Base-by-base conservation (phyloP, 2,113 vertebrate species). In the Rhynchomys soricoides region DNA sequence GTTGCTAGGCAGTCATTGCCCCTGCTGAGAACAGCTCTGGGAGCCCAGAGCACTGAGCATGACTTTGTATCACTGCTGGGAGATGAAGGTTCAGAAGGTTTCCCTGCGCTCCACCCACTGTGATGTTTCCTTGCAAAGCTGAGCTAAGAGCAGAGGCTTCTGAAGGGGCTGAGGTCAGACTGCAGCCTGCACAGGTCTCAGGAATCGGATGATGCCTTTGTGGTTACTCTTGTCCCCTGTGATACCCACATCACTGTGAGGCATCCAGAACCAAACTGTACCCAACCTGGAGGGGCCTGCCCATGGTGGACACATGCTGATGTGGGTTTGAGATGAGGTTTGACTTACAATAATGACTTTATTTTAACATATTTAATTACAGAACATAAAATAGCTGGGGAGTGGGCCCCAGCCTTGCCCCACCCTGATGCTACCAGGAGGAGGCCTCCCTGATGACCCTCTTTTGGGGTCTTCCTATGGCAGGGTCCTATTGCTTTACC, bases 291-390 rank as follows among this genome's bases (percentile, higher is more conserved):
- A 21, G 29, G 31, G 37, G 37, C n/a, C 48, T 9, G 52, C 10
- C 29, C 0, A 0, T 12, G n/a, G 52, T 13, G 10, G 52, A 24
- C n/a, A 40, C 1, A 1, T 17, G 26, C n/a, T 29, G 57, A 86
- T 48, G 55, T 45, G 71, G 55, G 50, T 13, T 45, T 0, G 57
- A 97, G 75, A 89, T 71, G 21, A 87, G 52, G 12, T 85, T 45
- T 91, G 95, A 97, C 96, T 97, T 98, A 98, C 97, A 97, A 98
- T 98, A 98, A 97, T 97, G 98, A 98, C 97, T 98, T 98, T 98
- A 98, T 98, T 98, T 98, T 97, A 98, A 98, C 98, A 98, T 98
- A 96, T 97, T 98, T 98, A 98, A 98, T 98, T 98, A 98, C 98
- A 98, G 98, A 98, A 89, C 98, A 97, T 98, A 98, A 98, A 98